Base-by-base conservation (phyloP, 2,113 vertebrate genomes). In the Pithys albifrons region DNA sequence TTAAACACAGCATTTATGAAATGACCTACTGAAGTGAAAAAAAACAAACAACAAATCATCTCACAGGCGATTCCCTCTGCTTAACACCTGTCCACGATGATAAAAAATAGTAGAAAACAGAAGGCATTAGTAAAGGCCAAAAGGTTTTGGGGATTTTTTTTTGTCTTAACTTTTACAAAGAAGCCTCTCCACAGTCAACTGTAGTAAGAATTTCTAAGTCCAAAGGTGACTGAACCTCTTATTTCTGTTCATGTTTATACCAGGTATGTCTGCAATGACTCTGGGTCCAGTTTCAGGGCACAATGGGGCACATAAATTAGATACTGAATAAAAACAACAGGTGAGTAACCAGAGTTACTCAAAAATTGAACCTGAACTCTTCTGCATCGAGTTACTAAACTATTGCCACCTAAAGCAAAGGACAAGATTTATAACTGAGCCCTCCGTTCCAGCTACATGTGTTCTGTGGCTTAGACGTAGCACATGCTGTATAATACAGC, bases 261-360 rank as follows among this genome's bases (percentile, higher is more conserved):
- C 27, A 67, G 4, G 29, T 14, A 76, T 37, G 20, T 19, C 52
- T 89, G 7, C 22, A 79, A n/a, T 27, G 9, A n/a, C 9, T 80
- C 29, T 22, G 7, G 48, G 48, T 54, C 10, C 75, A 57, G 10
- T 19, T 67, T 86, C 43, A 45, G 6, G 39, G 23, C 18, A 59
- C 3, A 66, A 41, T 3, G 2, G 4, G 28, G 3, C 6, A 31
- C 1, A 6, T 23, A 54, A 71, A 33, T 43, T 8, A 64, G 18
- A 1, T 35, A 24, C 7, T 73, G 45, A 90, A 82, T 14, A 48
- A 81, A 91, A 94, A 39, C 4, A 8, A 20, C 10, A 24, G 7
- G 6, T 72, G 55, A 33, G 5, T 10, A 59, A 24, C 17, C 1
- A 33, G 24, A 59, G 6, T 73, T 51, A 62, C 18, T 62, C 13